Conservation (phyloP, 2,888 invertebrate genomes). For the Drosophila nr. medialis region DNA sequence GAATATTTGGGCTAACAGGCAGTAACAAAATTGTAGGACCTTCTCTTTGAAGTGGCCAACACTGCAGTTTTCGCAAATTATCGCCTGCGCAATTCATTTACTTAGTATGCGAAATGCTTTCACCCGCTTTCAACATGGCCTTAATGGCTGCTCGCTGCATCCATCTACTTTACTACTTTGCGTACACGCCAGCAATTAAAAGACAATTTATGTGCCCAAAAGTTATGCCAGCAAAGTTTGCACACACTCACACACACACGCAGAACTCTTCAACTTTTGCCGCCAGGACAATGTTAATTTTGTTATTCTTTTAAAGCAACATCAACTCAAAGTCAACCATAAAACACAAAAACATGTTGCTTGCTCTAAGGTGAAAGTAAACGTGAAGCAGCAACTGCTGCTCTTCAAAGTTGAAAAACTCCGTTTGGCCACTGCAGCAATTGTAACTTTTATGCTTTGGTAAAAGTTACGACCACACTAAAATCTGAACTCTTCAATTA, state of each 20-base stretch:
- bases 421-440: slow-evolving; percentile 28
- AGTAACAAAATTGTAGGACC: background rate
- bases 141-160: slow-evolving; percentile 25
- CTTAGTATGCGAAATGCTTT: slow-evolving; percentile 16
- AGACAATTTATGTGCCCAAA: slow-evolving; percentile 69
- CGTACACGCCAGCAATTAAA: slow-evolving; percentile 57
- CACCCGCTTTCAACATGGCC: slow-evolving; percentile 19
- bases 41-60: slow-evolving; percentile 50
- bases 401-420: background rate
- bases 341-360: background rate
- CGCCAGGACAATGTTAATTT: slow-evolving; percentile 21
- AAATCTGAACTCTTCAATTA: slow-evolving; percentile 54
- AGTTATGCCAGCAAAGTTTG: slow-evolving; percentile 40
- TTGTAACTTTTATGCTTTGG: slow-evolving; percentile 36
- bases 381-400: background rate
- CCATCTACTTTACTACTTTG: slow-evolving; percentile 27
- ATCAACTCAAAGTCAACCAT: slow-evolving; percentile 24
- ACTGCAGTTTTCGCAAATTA: slow-evolving; percentile 65
- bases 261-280: slow-evolving; percentile 19
- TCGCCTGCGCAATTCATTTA: slow-evolving; percentile 53
- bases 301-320: slow-evolving; percentile 34
- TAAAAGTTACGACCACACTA: slow-evolving; percentile 35
- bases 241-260: background rate
- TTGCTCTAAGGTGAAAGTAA: background rate
- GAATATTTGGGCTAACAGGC: slow-evolving; percentile 6